A percentile compares a stretch with the other conserved stretches of the same genome.
phyloP scores from a whole-genome alignment of 1,140 invertebrate species.

The Bilobella aurantiaca region DNA sequence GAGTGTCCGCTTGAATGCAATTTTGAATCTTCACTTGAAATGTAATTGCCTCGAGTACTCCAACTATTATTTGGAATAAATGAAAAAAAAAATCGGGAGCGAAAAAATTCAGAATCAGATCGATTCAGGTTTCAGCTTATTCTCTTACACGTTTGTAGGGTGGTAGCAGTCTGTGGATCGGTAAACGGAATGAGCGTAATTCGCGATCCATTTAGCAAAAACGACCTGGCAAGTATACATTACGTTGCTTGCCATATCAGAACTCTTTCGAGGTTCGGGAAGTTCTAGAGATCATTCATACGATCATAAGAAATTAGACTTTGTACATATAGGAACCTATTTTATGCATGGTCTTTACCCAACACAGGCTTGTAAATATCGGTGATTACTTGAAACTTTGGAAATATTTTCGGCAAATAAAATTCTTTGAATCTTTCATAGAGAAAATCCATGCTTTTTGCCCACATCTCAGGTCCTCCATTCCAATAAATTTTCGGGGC shows the following conservation, averaged over 20 bases:
- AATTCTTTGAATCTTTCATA: constrained; percentile 83
- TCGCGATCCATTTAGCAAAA: constrained; percentile 79
- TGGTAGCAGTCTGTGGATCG: constrained; percentile 19
- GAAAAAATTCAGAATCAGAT: constrained; percentile 10
- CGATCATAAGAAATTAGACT: constrained; percentile 5
- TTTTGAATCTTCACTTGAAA: neutral
- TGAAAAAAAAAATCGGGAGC: neutral
- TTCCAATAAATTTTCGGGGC: constrained; percentile 83
- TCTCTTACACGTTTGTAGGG: constrained; percentile 13
- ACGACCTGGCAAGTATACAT: constrained; percentile 65
- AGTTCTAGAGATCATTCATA: constrained; percentile 36
- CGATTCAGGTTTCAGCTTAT: too few species aligned
- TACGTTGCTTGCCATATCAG: constrained; percentile 40
- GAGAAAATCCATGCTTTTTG: constrained; percentile 77
- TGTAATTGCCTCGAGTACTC: neutral
- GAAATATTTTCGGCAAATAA: constrained; percentile 83
- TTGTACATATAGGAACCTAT: neutral
- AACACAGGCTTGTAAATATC: constrained; percentile 78
- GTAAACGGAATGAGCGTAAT: constrained; percentile 56
- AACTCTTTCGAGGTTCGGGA: constrained; percentile 36
- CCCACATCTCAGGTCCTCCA: constrained; percentile 64
- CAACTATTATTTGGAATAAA: constrained; percentile 6
- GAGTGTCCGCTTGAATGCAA: constrained; percentile 22
- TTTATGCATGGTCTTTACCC: too few species aligned
- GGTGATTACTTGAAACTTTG: constrained; percentile 69